Evolutionary conservation across 1,140 invertebrate species (phyloP).

Genomic region (Trichonephila inaurata): DNA sequence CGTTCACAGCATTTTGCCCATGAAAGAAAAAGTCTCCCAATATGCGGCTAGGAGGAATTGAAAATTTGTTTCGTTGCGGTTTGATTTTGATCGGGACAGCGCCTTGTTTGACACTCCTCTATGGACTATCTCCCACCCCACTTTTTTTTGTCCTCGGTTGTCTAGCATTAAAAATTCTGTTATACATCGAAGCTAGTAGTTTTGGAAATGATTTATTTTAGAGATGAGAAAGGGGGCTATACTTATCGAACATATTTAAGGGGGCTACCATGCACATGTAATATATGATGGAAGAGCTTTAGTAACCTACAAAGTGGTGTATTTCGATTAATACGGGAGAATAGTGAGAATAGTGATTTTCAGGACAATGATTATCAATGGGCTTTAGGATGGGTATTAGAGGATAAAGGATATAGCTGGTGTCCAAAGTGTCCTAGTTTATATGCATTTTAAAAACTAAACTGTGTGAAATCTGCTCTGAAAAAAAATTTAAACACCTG

Average conservation of each 20-base stretch:
- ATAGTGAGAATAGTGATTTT: constrained; percentile 3
- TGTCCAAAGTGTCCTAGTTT: constrained; percentile 1
- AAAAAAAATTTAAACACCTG: neutral
- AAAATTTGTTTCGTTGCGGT: constrained; percentile 74
- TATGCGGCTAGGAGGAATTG: constrained; percentile 52
- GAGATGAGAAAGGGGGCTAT: neutral
- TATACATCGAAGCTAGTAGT: constrained; percentile 1
- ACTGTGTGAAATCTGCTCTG: neutral
- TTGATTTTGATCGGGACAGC: constrained; percentile 53
- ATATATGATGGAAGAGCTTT: constrained; percentile 41
- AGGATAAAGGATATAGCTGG: neutral
- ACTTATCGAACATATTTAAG: constrained; percentile 55
- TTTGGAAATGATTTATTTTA: constrained; percentile 60
- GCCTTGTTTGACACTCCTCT: constrained; percentile 18
- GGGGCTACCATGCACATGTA: constrained; percentile 30
- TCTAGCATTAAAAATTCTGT: constrained; percentile 60
- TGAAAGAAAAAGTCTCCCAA: constrained; percentile 39
- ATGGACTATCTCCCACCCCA: neutral
- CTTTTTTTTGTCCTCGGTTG: neutral
- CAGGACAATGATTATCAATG: constrained; percentile 46
- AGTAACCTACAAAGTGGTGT: neutral
- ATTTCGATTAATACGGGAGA: constrained; percentile 25
- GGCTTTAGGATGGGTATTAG: neutral
- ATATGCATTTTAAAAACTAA: neutral
- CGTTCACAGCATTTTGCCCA: constrained; percentile 51